Conservation (phyloP, 2,113 vertebrate species). For the Apistogramma diplotaenia region DNA sequence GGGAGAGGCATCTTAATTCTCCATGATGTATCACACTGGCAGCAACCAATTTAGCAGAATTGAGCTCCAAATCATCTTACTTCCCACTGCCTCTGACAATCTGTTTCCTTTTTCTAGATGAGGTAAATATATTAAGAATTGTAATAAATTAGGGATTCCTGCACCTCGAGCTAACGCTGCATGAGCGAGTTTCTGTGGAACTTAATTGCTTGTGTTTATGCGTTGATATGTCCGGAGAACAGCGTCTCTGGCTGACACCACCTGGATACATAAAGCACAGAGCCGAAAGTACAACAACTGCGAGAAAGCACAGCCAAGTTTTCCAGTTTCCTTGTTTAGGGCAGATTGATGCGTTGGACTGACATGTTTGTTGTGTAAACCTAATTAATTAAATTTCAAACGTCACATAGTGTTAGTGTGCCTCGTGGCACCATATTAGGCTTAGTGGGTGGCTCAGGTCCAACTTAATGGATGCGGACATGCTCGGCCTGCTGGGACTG, state of each 20-base stretch:
- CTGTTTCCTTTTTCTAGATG: conserved; percentile 71
- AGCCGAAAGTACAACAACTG: not conserved
- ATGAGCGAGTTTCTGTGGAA: conserved; percentile 38
- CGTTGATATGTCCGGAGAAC: not conserved
- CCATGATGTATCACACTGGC: conserved; percentile 79
- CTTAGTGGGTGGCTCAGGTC: conserved; percentile 59
- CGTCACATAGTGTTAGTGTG: conserved; percentile 52
- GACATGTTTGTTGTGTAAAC: conserved; percentile 56
- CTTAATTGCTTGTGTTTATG: conserved; percentile 48
- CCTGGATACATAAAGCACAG: not conserved
- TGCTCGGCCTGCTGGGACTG: conserved; percentile 65
- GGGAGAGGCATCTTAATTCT: conserved; percentile 78
- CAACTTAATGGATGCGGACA: conserved; percentile 72
- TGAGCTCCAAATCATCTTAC: conserved; percentile 78
- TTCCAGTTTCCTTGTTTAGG: conserved; percentile 35
- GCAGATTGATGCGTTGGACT: conserved; percentile 52
- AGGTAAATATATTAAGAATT: conserved; percentile 75
- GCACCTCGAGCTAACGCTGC: conserved; percentile 45
- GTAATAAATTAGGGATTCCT: conserved; percentile 70
- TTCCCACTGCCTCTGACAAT: conserved; percentile 74
- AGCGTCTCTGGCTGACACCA: not conserved
- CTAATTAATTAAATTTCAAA: conserved; percentile 69
- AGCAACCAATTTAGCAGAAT: conserved; percentile 80
- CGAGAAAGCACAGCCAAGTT: conserved; percentile 15
- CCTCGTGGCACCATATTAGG: conserved; percentile 60